Base-by-base conservation (phyloP, 2,888 invertebrate genomes). In the Lacanobia wlatinum region DNA sequence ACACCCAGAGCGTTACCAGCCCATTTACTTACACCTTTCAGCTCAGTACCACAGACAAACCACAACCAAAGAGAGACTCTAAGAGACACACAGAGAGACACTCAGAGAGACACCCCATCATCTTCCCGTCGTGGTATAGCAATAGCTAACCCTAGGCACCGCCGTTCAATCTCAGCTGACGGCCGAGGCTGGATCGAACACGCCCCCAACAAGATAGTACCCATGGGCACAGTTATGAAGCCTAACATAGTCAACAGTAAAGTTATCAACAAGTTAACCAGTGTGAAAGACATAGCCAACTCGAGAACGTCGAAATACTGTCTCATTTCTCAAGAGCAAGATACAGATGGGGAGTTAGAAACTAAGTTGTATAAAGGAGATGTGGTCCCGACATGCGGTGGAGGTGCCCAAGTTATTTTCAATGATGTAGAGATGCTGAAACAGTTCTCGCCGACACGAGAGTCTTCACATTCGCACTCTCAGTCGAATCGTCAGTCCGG, bases 381-480 rank as follows among this genome's bases (percentile, higher is more conserved):
- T 91, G 98, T 99, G 5, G 97, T 99, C 3, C 99, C 98, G 0
- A 99, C 99, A 0, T 97, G 98, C 72, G 98, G 98, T 2, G 99
- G 99, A 0, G 99, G 99, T 0, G 98, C 99, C 0, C 99, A 99
- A 89, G 98, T 99, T 0, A 98, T 99, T 40, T 99, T 99, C 91
- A 98, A 98, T 86, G 99, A 99, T 92, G 98, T 99, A 1, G 99
- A 99, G 92, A 97, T 98, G 90, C 92, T 99, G 12, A 97, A 97
- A 82, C 98, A 99, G 89, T 97, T 97, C 87, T 98, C 98, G 0
- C 98, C 98, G 0, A 97, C 96, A 0, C 82, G 91, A 7, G 94
- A 95, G 1, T 88, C 90, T 0, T 81, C 84, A 0, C 87, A 91
- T 1, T 77, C 85, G 0, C 87, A 91, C 3, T 90, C 92, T 0